Conservation (phyloP, 2,797 vertebrate genomes). For the Sebastes aleutianus region DNA sequence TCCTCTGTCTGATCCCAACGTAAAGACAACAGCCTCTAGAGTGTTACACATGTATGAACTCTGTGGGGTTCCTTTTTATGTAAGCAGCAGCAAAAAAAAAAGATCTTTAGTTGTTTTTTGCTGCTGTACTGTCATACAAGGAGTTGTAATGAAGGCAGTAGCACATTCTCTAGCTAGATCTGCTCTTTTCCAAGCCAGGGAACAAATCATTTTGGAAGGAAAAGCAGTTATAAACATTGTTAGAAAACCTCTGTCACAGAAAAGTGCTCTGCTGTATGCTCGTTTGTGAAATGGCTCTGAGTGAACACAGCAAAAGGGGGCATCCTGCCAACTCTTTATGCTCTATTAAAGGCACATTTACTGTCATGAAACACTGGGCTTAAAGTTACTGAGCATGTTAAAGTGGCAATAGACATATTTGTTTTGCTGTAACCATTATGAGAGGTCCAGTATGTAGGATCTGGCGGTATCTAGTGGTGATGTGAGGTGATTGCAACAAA, state of each 20-base stretch:
- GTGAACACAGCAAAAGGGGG: not conserved
- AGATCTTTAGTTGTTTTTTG: not conserved
- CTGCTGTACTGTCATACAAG: not conserved
- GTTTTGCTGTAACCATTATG: not conserved
- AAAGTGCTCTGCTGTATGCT: not conserved
- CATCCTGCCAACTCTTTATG: not conserved
- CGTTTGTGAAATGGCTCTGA: not conserved
- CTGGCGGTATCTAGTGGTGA: too few relatives aligned
- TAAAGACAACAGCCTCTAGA: conserved; percentile 2
- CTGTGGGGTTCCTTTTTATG: conserved; percentile 2
- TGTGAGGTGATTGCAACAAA: too few relatives aligned
- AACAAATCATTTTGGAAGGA: not conserved
- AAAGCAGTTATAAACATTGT: not conserved
- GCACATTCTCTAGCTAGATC: not conserved
- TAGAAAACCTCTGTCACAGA: not conserved
- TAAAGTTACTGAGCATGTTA: not conserved
- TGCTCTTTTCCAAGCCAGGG: not conserved
- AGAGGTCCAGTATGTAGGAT: not conserved
- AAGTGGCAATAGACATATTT: not conserved
- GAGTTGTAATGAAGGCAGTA: conserved; percentile 6
- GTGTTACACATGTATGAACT: not conserved
- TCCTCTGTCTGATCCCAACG: conserved; percentile 3
- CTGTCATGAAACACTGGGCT: not conserved
- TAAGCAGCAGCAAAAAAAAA: not conserved
- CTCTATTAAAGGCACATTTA: not conserved